A percentile compares a stretch with the other conserved stretches of the same genome.
Conservation (phyloP, 2,113 vertebrate genomes). For the Oxyruncus cristatus region DNA sequence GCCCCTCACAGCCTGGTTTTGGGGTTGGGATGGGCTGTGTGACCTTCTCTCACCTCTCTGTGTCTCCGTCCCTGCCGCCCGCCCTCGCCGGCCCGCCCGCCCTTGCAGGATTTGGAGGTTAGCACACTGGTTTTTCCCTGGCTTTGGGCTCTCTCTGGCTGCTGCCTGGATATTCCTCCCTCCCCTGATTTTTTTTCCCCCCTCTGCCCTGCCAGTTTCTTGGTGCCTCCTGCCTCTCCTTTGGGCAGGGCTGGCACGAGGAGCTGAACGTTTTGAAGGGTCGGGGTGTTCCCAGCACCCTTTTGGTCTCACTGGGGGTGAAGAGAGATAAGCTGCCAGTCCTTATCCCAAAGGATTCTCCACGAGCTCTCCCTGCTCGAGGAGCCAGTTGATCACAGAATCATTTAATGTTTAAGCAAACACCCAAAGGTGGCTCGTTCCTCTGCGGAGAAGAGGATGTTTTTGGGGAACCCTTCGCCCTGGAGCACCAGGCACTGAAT, state of each 20-base stretch:
- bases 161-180: not conserved
- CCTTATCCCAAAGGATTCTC: not conserved
- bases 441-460: not conserved
- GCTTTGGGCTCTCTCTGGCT: conserved; percentile 6
- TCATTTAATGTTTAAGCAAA: not conserved
- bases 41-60: conserved; percentile 59
- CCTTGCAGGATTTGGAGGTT: conserved; percentile 79
- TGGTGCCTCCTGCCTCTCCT: not conserved
- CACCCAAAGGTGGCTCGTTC: rapidly evolving
- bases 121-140: conserved; percentile 55
- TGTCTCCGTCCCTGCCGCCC: conserved; percentile 23
- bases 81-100: conserved; percentile 39
- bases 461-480: not conserved
- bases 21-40: not conserved
- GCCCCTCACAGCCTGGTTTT: not conserved
- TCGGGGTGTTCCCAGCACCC: not conserved
- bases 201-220: not conserved
- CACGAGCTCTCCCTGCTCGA: not conserved
- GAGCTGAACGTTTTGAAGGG: rapidly evolving
- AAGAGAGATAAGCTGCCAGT: not conserved
- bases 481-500: not conserved
- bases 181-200: not conserved
- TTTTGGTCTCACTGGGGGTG: not conserved
- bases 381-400: not conserved
- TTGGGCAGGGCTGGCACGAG: not conserved